Evolutionary conservation across 1,140 invertebrate genomes (phyloP).

Genomic region (Nasonia giraulti): DNA sequence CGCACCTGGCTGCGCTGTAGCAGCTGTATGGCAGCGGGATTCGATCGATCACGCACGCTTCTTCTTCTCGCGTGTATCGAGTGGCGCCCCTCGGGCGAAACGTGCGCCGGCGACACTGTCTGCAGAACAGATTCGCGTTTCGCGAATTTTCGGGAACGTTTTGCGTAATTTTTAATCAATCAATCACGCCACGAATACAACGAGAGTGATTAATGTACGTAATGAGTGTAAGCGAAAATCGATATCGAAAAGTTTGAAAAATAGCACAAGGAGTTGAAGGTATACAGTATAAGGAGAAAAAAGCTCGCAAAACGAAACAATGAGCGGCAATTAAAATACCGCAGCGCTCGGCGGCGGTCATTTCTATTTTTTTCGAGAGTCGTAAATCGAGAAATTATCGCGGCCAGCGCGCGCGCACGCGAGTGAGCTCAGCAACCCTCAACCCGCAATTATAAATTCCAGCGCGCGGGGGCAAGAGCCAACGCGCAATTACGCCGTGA

Average conservation of each 20-base stretch:
- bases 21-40: slow-evolving; percentile 12
- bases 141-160: too few relatives aligned
- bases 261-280: too few relatives aligned
- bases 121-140: too few relatives aligned
- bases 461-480: background rate
- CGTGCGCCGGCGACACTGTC: background rate
- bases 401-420: background rate
- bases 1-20: slow-evolving; percentile 3
- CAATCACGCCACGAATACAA: too few relatives aligned
- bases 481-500: slow-evolving; percentile 13
- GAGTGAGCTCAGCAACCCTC: too few relatives aligned
- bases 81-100: background rate
- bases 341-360: background rate
- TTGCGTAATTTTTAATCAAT: too few relatives aligned
- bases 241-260: too few relatives aligned
- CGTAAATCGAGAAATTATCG: slow-evolving; percentile 41
- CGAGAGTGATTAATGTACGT: too few relatives aligned
- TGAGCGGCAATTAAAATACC: slow-evolving; percentile 8
- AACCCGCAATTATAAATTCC: slow-evolving; percentile 39
- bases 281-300: background rate
- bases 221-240: too few relatives aligned
- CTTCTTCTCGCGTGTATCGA: background rate
- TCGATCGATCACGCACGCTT: slow-evolving; percentile 27
- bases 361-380: background rate
- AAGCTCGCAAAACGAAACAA: background rate